Evolutionary conservation across 1,140 invertebrate genomes (phyloP), one percentile per base, ranked within the genome.

Genomic region (Drosophila grimshawi): DNA sequence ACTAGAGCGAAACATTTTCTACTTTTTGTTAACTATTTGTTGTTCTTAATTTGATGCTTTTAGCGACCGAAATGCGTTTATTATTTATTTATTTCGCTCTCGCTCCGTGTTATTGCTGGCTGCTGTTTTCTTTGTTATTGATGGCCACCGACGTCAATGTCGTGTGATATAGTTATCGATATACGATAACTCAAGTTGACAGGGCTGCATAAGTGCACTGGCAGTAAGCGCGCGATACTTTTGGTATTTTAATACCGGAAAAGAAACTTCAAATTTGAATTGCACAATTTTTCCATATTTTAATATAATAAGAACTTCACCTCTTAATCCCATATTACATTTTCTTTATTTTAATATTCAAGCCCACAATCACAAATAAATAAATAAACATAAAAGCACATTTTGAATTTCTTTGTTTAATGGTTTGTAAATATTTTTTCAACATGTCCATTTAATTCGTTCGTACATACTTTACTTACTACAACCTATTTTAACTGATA

Each of bases 1-100:
- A 64, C 49, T 86, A 55, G 91, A 91, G 53, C 83, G 83, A 82
- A 92, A 92, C 92, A 92, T 92, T n/a, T 67, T 60, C 6, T 60
- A 48, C 5, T 56, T 39, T 32, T 35, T 8, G 46, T 49, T 52
- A 64, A 19, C 33, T 77, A 10, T 43, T 73, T 5, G 49, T 49
- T 39, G 70, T 41, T 53, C 1, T 19, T 4, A 39, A 69, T 37
- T 63, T 43, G 1, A 2, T 5, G 41, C 39, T 39, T 45, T n/a
- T 5, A 29, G 51, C 48, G 19, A 19, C n/a, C 5, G n/a, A 37
- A 11, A 11, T 49, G 37, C 33, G 4, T 53, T 73, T 67, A 68
- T 19, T 19, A 59, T 53, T 60, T 35, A 7, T 66, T 43, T 65
- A 57, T 43, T 51, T 35, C n/a, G 30, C 59, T 27, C 10, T 39